Evolutionary conservation across 2,888 invertebrate species (phyloP), one percentile per base, ranked within the genome.

Genomic region (Mythimna albipuncta): DNA sequence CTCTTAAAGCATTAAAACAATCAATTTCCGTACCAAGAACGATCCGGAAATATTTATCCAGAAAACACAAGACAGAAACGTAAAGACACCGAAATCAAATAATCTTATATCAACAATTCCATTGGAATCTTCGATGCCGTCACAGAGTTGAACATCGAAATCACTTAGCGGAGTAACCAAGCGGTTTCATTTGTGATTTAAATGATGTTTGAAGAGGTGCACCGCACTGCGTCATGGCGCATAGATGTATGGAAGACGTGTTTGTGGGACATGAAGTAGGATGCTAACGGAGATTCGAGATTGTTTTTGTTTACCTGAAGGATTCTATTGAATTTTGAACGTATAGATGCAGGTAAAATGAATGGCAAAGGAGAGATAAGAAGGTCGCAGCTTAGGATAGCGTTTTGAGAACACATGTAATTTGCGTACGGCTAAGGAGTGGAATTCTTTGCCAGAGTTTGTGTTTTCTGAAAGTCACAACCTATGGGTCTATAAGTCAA

Each of bases 121-220:
- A 70, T 55, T 68, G 62, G 75, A 75, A 82, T 82, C 70, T 69
- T 62, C 72, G 69, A 76, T 75, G 71, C 61, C 67, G 62, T 74
- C 83, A 82, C 83, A 83, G 76, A 84, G 63, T 73, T 81, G 85
- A 88, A 87, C 87, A 87, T 85, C 82, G 78, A 82, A 90, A 89
- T 87, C 85, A 85, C 87, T 88, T 82, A 83, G 70, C 65, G 83
- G 79, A 79, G 88, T 86, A 86, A 87, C 88, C 85, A 80, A 88
- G 87, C 86, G 79, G 72, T 80, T 83, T 82, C 86, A 91, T 91
- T 88, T 91, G 91, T 84, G 87, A 91, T 91, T 90, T 91, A 90
- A 91, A 91, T 89, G 74, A 86, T 88, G 88, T 90, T 88, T 89
- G 87, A 85, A 69, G 55, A 84, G 83, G 86, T 88, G 86, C 88